Base-by-base conservation (phyloP, 2,797 vertebrate species). In the Sebastes cheni region DNA sequence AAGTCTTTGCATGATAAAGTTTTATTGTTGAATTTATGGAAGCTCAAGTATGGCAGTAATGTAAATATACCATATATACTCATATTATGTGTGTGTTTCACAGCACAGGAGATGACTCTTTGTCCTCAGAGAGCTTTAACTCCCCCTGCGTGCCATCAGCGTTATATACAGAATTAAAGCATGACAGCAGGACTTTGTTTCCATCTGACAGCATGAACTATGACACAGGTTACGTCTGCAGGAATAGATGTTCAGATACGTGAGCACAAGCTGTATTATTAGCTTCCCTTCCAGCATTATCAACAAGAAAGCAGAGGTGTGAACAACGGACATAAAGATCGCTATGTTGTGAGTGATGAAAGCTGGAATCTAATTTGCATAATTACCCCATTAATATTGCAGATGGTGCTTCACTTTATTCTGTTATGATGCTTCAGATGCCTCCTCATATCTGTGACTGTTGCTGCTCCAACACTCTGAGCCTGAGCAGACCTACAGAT, bases 351-450 rank as follows among this genome's bases (percentile, higher is more conserved):
- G 76, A 82, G 46, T 18, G 79, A 82, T 81, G 69, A 84, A 88
- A 85, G 74, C 66, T 66, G 58, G 7, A 59, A 12, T 84, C 9
- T 70, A 18, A 92, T 91, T 88, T 90, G 42, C 82, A 88, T 82
- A 75, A 89, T 86, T 70, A 30, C 56, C 16, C 39, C 59, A 79
- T 89, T 87, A 88, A 88, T 90, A 80, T 54, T 76, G 20, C 55
- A 82, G 77, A 76, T 84, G 64, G 58, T 42, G 73, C 73, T 72
- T 85, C 29, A 18, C 71, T 86, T 90, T 80, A 81, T 80, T 72
- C 36, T 71, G 73, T 78, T 80, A 5, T 59, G 61, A 77, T 72
- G 80, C 68, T 55, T 77, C 60, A 55, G 61, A 77, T 72, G 80
- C 68, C 58, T 77, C 60, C 67, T 73, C 56, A 42, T 78, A 39